Percentiles rank a stretch among this genome's conserved stretches.
phyloP scores from a whole-genome alignment of 1,140 invertebrate species.

The Heliothis subflexa region DNA sequence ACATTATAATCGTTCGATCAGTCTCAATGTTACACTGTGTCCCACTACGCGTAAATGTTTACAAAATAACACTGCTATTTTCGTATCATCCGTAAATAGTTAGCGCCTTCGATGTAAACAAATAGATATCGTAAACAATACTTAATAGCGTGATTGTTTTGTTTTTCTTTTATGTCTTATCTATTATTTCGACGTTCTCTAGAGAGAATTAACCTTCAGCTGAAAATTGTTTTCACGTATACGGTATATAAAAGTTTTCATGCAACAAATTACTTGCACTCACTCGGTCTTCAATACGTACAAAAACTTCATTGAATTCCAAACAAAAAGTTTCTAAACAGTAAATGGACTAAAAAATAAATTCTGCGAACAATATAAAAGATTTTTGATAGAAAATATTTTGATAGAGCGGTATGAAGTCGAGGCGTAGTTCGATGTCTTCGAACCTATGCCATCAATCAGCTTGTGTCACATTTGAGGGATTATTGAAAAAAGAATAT shows the following conservation, averaged over 20 bases:
- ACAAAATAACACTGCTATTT: constrained; percentile 29
- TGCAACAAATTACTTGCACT: neutral
- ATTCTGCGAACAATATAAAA: constrained; percentile 11
- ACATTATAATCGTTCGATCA: no score
- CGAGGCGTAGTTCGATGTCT: constrained; percentile 1
- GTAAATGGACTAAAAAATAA: constrained; percentile 13
- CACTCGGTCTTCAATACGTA: constrained; percentile 4
- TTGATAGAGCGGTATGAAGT: constrained; percentile 17
- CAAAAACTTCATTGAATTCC: neutral
- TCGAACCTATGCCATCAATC: constrained; percentile 19
- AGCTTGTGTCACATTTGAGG: constrained; percentile 33
- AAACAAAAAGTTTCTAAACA: constrained; percentile 10
- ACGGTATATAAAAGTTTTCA: neutral
- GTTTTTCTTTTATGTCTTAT: constrained; percentile 1
- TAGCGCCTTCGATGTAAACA: constrained; percentile 32
- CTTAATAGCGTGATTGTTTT: neutral
- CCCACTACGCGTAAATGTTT: constrained; percentile 28
- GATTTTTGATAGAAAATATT: constrained; percentile 26
- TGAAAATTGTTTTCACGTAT: neutral
- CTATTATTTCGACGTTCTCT: neutral
- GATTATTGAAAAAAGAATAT: constrained; percentile 24
- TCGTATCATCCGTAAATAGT: neutral
- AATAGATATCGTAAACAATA: constrained; percentile 29
- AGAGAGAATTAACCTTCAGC: constrained; percentile 4
- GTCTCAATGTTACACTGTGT: neutral